Percentiles rank a stretch among this genome's conserved stretches.
phyloP scores from a whole-genome alignment of 2,113 vertebrate genomes.

The Oreocharis arfaki region DNA sequence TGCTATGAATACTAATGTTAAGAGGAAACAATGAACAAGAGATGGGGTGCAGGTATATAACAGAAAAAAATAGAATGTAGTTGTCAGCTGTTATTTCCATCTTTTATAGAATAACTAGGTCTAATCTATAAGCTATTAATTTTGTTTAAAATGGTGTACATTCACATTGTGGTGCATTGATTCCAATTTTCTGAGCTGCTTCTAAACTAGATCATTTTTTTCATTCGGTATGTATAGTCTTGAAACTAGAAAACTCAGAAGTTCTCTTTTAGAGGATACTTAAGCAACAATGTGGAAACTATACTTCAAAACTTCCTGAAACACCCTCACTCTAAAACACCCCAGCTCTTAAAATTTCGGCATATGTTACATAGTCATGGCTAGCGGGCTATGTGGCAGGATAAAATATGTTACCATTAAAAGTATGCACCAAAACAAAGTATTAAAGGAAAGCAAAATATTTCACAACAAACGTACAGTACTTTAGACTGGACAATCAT shows the following conservation, averaged over 20 bases:
- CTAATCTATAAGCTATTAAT: neutral
- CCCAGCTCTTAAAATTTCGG: neutral
- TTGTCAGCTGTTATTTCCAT: neutral
- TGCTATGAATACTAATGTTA: conserved; percentile 36
- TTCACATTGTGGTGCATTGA: neutral
- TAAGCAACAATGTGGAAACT: neutral
- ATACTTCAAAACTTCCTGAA: neutral
- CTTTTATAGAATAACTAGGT: neutral
- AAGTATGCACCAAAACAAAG: neutral
- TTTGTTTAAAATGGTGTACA: neutral
- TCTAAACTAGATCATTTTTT: neutral
- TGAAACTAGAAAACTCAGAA: neutral
- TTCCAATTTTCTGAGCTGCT: neutral
- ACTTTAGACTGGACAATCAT: neutral
- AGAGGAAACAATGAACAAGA: neutral
- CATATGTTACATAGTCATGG: neutral
- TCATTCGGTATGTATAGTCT: neutral
- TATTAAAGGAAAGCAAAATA: neutral
- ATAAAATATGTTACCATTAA: neutral
- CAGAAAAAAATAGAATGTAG: neutral
- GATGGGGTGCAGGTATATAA: neutral
- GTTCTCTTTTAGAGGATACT: neutral
- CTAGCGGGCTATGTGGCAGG: neutral
- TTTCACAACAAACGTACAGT: neutral
- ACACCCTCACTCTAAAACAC: fast-evolving